These are phyloP conservation scores for Andricus quercusramuli DNA, from an alignment of 2,888 invertebrate genomes.

Conservation along the genomic window DNA sequence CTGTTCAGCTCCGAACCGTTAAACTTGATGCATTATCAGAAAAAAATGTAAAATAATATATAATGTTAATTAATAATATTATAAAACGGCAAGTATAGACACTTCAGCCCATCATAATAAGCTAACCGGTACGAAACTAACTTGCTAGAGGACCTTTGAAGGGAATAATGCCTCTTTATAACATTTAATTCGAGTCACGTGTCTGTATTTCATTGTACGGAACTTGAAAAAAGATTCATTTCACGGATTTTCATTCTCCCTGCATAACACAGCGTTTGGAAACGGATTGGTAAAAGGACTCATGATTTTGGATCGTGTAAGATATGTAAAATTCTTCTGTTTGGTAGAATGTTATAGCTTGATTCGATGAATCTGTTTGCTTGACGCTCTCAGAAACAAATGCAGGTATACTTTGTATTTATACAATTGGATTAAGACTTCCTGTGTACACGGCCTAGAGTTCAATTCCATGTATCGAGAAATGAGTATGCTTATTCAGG, in stretches of 20 bases:
- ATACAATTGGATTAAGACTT: conserved; percentile 14
- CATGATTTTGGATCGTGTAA: conserved; percentile 20
- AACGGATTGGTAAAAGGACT: conserved; percentile 56
- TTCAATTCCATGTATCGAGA: conserved; percentile 15
- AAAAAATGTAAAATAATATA: conserved; percentile 76
- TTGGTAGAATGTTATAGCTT: conserved; percentile 20
- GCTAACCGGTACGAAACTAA: conserved; percentile 70
- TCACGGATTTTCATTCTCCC: conserved; percentile 38
- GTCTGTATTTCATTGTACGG: conserved; percentile 64
- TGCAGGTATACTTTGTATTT: conserved; percentile 1
- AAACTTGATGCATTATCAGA: conserved; percentile 59
- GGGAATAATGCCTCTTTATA: conserved; percentile 69
- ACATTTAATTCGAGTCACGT: conserved; percentile 62
- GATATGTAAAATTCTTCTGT: conserved; percentile 39
- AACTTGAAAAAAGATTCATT: conserved; percentile 49
- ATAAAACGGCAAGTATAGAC: conserved; percentile 67
- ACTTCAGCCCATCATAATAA: conserved; percentile 68
- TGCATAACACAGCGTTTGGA: conserved; percentile 49
- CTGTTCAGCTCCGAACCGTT: conserved; percentile 43
- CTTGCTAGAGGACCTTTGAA: conserved; percentile 67
- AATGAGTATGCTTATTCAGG: conserved; percentile 41
- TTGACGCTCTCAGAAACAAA: conserved; percentile 25
- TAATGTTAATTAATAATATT: conserved; percentile 59
- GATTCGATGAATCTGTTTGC: conserved; percentile 29
- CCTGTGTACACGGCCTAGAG: conserved; percentile 32